Evolutionary conservation across 2,113 vertebrate genomes (phyloP), one percentile per base, ranked within the genome.

Genomic region (Elephas maximus): DNA sequence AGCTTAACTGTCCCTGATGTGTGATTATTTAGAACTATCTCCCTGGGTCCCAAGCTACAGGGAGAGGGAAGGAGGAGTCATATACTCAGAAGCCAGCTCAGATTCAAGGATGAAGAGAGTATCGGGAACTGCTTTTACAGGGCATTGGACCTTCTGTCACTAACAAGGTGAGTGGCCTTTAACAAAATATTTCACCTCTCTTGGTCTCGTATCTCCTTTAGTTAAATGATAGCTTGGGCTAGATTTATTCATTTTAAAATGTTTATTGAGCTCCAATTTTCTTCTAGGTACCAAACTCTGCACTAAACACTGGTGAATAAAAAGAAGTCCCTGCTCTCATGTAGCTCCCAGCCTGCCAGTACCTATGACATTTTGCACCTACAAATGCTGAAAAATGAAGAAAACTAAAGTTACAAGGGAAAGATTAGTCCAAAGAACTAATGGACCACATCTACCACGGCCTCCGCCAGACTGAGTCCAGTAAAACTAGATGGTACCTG

Each of bases 191-290:
- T 53, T 84, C 17, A 15, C 17, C 30, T 60, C 4, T 81, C 44
- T 77, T 85, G 69, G 6, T 90, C 30, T 74, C 18, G 26, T 48
- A 45, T 65, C 24, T 65, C 78, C 17, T 65, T 21, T 69, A 67
- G 71, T 57, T 57, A 84, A 57, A 76, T 48, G 20, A 10, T 74
- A 74, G 8, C 23, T 90, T 67, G 30, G 18, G 4, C 20, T 44
- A 90, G 15, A 76, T 71, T 2, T 14, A 57, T 41, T 93, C 15
- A 91, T 63, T 89, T 93, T n/a, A 69, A 85, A 60, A 60, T 76
- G 85, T 63, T 82, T 44, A 30, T 6, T 67, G n/a, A 91, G 37
- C 57, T 91, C 1, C 1, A 85, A 26, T 96, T 97, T 80, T 91
- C 11, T 81, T 85, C 30, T 74, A 45, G 24, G 28, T 2, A 85